Evolutionary conservation across 2,113 vertebrate species (phyloP).

Genomic region (Callaeas wilsoni): DNA sequence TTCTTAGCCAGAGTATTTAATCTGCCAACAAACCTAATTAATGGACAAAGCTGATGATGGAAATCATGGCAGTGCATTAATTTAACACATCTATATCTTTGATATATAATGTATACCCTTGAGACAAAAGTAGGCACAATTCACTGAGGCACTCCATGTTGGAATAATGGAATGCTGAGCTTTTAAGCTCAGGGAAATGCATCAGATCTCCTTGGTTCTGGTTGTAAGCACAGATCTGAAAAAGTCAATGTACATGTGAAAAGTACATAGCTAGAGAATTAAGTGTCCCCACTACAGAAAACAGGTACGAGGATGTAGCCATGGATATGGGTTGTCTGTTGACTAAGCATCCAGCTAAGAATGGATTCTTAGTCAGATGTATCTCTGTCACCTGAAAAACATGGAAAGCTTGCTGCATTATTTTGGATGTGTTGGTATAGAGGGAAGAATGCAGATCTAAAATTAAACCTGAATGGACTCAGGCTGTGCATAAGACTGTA

Average conservation of each 20-base stretch:
- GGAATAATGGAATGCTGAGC: neutral
- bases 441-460: neutral
- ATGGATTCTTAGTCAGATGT: neutral
- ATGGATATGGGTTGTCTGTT: neutral
- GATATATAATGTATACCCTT: neutral
- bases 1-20: slow-evolving; percentile 58
- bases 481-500: neutral
- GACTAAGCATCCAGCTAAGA: neutral
- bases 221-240: neutral
- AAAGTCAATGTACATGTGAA: neutral
- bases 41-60: slow-evolving; percentile 52
- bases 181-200: neutral
- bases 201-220: neutral
- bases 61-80: slow-evolving; percentile 65
- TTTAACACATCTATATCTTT: slow-evolving; percentile 41
- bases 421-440: neutral
- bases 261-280: neutral
- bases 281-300: neutral
- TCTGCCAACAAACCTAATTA: slow-evolving; percentile 66
- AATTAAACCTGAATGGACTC: neutral
- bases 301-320: neutral
- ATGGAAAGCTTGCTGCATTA: neutral
- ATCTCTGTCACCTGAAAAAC: neutral
- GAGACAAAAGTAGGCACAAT: neutral
- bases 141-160: neutral